A percentile compares a stretch with the other conserved stretches of the same genome.
Conservation (phyloP, 2,797 vertebrate species). For the Cygnus olor region DNA sequence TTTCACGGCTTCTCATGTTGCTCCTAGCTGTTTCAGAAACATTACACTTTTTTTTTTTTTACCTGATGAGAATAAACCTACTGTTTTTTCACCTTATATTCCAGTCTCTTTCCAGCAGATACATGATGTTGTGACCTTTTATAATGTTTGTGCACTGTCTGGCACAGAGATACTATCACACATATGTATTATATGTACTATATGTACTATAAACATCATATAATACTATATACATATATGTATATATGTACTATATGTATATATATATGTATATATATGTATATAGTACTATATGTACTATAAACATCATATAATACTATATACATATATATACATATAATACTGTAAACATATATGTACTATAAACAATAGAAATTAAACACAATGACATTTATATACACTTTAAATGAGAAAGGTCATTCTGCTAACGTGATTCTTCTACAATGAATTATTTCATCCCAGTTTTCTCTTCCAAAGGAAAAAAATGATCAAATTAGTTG, state of each 20-base stretch:
- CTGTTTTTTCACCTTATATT: not conserved
- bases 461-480: not conserved
- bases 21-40: not conserved
- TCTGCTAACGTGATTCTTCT: not conserved
- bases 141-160: not conserved
- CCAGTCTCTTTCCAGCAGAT: not conserved
- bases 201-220: not conserved
- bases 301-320: too few species aligned
- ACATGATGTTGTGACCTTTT: not conserved
- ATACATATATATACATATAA: too few species aligned
- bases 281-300: too few species aligned
- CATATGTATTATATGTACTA: too few species aligned
- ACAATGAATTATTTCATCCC: not conserved
- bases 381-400: not conserved
- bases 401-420: not conserved
- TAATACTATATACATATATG: too few species aligned
- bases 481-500: not conserved
- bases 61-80: not conserved
- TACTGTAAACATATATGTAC: too few species aligned
- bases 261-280: too few species aligned
- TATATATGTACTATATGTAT: too few species aligned
- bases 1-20: slow-evolving; percentile 18
- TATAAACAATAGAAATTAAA: not conserved
- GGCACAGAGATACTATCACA: not conserved
- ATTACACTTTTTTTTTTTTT: not conserved